Evolutionary conservation across 1,140 invertebrate genomes (phyloP), one percentile per base, ranked within the genome.

Genomic region (Ceratina australensis): DNA sequence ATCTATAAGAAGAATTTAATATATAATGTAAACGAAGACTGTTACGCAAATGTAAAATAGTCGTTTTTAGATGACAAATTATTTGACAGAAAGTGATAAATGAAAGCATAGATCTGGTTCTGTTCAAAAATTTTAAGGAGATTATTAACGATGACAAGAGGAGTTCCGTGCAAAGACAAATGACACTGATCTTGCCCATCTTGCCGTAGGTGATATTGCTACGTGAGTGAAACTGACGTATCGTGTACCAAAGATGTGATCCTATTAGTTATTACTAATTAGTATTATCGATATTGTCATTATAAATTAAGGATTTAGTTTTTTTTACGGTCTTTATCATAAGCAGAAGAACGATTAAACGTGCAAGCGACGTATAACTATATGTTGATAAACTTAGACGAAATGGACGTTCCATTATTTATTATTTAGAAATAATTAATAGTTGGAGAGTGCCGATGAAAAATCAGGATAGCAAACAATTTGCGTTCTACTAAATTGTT

Each of bases 171-270:
- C 64, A 67, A 71, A 81, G 52, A 66, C 59, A 52, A 66, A 74
- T 56, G 50, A 74, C 67, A 18, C 52, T 80, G 50, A 72, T 78
- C 72, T 74, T 52, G 59, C 67, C 67, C 54, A 61, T 81, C 71
- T 85, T 85, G 83, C 79, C 82, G 54, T 81, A 85, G 63, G 0
- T 72, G 54, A 47, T 42, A 42, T 74, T 81, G 65, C 10, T 52
- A 67, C 16, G n/a, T 16, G 13, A 24, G n/a, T 69, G 56, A 81
- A 74, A 81, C 79, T 63, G 66, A 85, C 26, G 68, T 81, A 82
- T 80, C 79, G 61, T 81, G 74, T 82, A 87, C 87, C 87, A 88
- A 88, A 88, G 87, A 88, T 88, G 84, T 87, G 78, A 84, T 85
- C 82, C 78, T 72, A 84, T 85, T 74, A 85, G 72, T 74, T 75